Base-by-base conservation (phyloP, 2,888 invertebrate species). In the Petrophora chlorosata region DNA sequence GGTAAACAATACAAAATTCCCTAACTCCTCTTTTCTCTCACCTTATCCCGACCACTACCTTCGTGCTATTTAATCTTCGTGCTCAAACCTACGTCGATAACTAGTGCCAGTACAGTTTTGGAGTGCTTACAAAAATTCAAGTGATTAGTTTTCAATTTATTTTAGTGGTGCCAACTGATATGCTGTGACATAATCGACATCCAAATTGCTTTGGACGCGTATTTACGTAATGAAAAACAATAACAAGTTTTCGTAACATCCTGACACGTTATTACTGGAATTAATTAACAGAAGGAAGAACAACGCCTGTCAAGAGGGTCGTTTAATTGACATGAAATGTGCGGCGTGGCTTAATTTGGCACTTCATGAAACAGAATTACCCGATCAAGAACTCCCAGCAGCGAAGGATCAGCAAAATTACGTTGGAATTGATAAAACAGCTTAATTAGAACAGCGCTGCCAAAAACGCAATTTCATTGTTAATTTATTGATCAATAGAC, bases 1-100 rank as follows among this genome's bases (percentile, higher is more conserved):
- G 88, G 88, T 88, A 88, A 87, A 85, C 80, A 79, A 72, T 61
- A 44, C 63, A 54, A 55, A 39, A 19, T 61, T 35, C 61, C 43
- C 52, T 30, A 30, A 45, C 43, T 45, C 45, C 60, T 51, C 44
- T 56, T 48, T 52, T 60, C 63, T 38, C 49, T 36, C 56, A 44
- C 57, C 42, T 12, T 34, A 38, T 23, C 53, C 52, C 36, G 2
- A 9, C 28, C 15, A 40, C 8, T 25, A 26, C 30, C 29, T 12
- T 34, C 23, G 22, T 22, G 42, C 57, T 38, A 53, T 56, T 48
- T 46, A 53, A 45, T 44, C 55, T 62, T 64, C 55, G 67, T 67
- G 70, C 77, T 76, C 75, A 72, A 76, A 73, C 70, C 61, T n/a
- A n/a, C n/a, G n/a, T n/a, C 67, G 65, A 65, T 53, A 47, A 40